Percentiles rank a stretch among this genome's conserved stretches.
Conservation (phyloP, 2,797 vertebrate species). For the Smutsia gigantea region DNA sequence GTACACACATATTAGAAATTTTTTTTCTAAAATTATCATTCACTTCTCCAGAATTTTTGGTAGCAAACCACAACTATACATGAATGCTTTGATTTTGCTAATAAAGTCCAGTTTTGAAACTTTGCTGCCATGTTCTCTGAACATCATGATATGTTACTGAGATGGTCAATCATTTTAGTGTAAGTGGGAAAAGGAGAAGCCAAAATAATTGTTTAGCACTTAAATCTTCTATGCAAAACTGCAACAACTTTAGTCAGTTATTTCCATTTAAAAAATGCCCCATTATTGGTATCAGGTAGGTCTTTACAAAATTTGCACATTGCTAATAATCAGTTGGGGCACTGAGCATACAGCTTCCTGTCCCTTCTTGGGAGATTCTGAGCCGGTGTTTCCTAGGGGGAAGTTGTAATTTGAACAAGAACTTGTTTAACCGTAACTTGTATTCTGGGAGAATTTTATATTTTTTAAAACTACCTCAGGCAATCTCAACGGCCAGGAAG, state of each 20-base stretch:
- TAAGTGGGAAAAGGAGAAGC: not conserved
- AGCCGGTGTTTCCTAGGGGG: not conserved
- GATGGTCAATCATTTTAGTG: not conserved
- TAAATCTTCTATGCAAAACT: not conserved
- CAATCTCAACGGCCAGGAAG: not conserved
- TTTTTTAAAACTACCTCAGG: not conserved
- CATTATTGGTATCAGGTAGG: not conserved
- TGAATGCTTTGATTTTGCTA: not conserved
- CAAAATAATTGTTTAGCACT: not conserved
- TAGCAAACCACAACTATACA: not conserved
- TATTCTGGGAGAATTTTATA: not conserved
- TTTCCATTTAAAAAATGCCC: not conserved
- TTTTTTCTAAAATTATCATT: not conserved
- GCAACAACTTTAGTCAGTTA: not conserved
- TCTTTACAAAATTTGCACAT: not conserved
- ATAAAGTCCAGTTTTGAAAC: not conserved
- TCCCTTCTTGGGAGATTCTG: not conserved
- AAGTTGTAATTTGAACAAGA: constrained; percentile 6
- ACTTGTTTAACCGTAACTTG: not conserved
- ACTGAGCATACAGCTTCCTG: not conserved
- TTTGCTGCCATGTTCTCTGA: not conserved
- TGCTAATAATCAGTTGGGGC: not conserved
- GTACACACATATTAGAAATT: not conserved
- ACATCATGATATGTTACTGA: not conserved
- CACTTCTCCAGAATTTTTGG: not conserved